Evolutionary conservation across 2,888 invertebrate species (phyloP), one percentile per base, ranked within the genome.

Genomic region (Orthosia gothica): DNA sequence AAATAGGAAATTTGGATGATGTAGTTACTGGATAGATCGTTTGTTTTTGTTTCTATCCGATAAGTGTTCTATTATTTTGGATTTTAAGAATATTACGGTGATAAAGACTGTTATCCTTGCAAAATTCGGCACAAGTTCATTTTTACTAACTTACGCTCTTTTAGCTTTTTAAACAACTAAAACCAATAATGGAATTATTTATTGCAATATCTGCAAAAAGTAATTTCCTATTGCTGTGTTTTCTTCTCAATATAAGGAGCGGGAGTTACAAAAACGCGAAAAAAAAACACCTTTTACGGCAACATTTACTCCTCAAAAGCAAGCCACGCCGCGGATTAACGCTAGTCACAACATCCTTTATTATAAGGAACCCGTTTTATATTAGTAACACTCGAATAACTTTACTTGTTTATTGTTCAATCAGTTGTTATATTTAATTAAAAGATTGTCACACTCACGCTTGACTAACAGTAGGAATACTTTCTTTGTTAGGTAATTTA

Each of bases 351-450:
- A 69, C 62, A 67, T 70, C 80, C 80, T 32, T 50, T 55, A 71
- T 69, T 45, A 71, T 7, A 79, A 66, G 65, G 76, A 83, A 80
- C 32, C 65, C 82, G 71, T 66, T 81, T 84, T 54, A 54, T 18
- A 64, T 79, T 81, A 79, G 32, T 80, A 26, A 81, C 82, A 81
- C 82, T 76, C 77, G 83, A 83, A 83, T 86, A 84, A 88, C 81
- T 87, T 83, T 59, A 67, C 65, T 71, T 83, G 65, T 79, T 71
- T 79, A 85, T 81, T 86, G 87, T 89, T 87, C 62, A 69, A 89
- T 87, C 87, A 88, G 84, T 90, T 91, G 89, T 90, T 89, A 90
- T 89, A 90, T 92, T 92, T 88, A 92, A 92, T 93, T 89, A 85
- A 87, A 89, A 90, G 89, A 91, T 90, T 90, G 88, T 78, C 26